phyloP scores from a whole-genome alignment of 2,797 vertebrate species.

The Oryzias dopingdopingensis region DNA sequence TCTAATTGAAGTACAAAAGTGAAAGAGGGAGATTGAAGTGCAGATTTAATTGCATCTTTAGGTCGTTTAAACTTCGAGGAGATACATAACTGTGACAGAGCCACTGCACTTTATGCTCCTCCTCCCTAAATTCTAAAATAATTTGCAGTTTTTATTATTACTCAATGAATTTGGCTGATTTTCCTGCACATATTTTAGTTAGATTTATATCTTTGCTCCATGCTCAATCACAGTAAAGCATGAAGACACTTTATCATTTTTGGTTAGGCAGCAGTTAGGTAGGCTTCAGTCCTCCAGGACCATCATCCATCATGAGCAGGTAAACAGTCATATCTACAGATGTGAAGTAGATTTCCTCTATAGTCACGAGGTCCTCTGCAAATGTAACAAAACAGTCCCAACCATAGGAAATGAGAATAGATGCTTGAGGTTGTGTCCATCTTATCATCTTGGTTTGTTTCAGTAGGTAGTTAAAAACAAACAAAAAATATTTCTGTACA shows the following conservation, averaged over 20 bases:
- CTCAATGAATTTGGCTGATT: conserved; percentile 17
- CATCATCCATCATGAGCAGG: not conserved
- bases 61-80: conserved; percentile 60
- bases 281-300: conserved; percentile 14
- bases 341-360: not conserved
- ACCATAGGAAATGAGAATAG: too few relatives aligned
- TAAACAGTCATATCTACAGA: not conserved
- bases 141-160: conserved; percentile 29
- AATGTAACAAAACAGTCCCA: too few relatives aligned
- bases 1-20: conserved; percentile 61
- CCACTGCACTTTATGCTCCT: conserved; percentile 3
- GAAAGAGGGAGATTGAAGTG: conserved; percentile 54
- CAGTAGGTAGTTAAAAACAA: too few relatives aligned
- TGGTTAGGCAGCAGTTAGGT: conserved; percentile 4
- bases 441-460: too few relatives aligned
- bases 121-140: conserved; percentile 35
- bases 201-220: conserved; percentile 14
- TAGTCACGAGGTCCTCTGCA: not conserved
- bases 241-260: conserved; percentile 15
- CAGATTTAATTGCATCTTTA: conserved; percentile 71
- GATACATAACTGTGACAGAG: conserved; percentile 30
- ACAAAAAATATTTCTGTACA: too few relatives aligned
- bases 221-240: not conserved
- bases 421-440: too few relatives aligned
- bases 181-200: conserved; percentile 30